phyloP scores from a whole-genome alignment of 2,113 vertebrate species.

The Lophotis ruficrista region DNA sequence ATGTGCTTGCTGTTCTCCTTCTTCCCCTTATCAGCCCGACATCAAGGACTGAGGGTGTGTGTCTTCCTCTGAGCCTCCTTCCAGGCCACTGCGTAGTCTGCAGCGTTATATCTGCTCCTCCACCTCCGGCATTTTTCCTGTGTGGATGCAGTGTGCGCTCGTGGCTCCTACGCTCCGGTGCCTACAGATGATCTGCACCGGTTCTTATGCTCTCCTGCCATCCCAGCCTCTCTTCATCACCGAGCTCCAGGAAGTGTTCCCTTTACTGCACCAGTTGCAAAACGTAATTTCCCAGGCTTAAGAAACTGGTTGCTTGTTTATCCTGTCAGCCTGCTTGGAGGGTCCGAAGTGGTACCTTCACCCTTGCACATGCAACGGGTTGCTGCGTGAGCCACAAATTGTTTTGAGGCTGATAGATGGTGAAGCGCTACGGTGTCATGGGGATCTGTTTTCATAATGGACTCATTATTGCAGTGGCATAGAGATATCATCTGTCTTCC shows the following conservation, averaged over 20 bases:
- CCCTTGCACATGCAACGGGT: not conserved
- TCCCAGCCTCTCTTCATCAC: not conserved
- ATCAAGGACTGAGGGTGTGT: not conserved
- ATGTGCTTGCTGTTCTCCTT: not conserved
- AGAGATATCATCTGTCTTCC: not conserved
- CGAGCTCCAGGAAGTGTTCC: not conserved
- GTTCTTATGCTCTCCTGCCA: not conserved
- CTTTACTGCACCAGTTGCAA: not conserved
- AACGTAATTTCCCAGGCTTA: not conserved
- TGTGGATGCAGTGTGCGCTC: fast-evolving
- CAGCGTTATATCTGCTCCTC: not conserved
- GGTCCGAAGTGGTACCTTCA: not conserved
- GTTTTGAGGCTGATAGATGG: not conserved
- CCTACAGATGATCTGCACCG: not conserved
- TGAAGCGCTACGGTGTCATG: fast-evolving
- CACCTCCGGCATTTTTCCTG: fast-evolving
- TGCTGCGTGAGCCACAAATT: not conserved
- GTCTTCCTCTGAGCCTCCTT: not conserved
- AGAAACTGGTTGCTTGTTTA: not conserved
- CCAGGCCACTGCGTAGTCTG: not conserved
- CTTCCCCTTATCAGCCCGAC: not conserved
- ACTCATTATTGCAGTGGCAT: not conserved
- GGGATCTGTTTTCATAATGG: not conserved
- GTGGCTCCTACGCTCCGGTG: fast-evolving
- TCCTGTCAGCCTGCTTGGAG: not conserved